Percentiles rank a stretch among this genome's conserved stretches.
Evolutionary conservation across 2,113 vertebrate genomes (phyloP).

Genomic region (Dascyllus trimaculatus): DNA sequence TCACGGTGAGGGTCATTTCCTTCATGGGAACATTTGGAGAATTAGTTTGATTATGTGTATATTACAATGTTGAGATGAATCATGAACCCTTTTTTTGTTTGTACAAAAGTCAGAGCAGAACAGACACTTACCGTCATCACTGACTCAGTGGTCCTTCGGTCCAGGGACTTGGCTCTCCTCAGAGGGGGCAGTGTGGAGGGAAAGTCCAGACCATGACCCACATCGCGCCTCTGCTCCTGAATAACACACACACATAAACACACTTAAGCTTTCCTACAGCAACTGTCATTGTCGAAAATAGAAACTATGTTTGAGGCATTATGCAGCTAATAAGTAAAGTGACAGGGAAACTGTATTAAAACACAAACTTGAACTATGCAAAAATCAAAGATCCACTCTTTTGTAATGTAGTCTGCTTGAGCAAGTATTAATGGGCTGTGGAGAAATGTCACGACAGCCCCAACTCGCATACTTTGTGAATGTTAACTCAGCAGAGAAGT

Average conservation of each 20-base stretch:
- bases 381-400: background rate
- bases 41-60: background rate
- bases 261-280: background rate
- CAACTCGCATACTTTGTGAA: background rate
- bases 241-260: conserved; percentile 42
- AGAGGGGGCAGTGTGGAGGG: conserved; percentile 83
- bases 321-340: too few relatives aligned
- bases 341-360: background rate
- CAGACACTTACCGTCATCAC: conserved; percentile 86
- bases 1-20: background rate
- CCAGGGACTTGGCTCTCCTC: conserved; percentile 88
- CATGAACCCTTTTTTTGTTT: background rate
- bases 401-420: background rate
- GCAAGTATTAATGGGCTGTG: conserved; percentile 19
- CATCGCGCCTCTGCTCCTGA: conserved; percentile 76
- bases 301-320: too few relatives aligned
- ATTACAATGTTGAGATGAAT: background rate
- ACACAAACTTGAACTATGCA: background rate
- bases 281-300: background rate
- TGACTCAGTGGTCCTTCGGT: conserved; percentile 87
- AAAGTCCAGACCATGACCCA: conserved; percentile 77
- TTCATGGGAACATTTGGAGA: background rate
- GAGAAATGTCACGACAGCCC: conserved; percentile 39
- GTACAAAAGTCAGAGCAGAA: background rate
- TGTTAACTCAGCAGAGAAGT: conserved; percentile 6